Evolutionary conservation across 2,888 invertebrate genomes (phyloP), one percentile per base, ranked within the genome.

Genomic region (Gymnocheta viridis): DNA sequence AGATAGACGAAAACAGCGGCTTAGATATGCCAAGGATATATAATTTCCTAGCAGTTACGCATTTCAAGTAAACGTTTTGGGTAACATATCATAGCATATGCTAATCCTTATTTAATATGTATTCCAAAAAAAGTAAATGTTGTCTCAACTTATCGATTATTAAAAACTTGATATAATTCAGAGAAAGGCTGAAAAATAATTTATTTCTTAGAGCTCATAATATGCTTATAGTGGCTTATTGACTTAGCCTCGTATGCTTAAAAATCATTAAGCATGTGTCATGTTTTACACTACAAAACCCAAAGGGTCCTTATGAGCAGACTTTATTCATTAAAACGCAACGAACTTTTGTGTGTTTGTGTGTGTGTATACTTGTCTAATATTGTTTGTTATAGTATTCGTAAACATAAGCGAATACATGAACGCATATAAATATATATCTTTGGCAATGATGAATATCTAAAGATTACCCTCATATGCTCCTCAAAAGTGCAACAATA

Each of bases 261-360:
- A 7, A 60, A 69, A 35, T 69, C 35, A 44, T 51, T 49, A 73
- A 76, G 58, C 80, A 81, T 74, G 73, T 74, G 74, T 47, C 54
- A 69, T 44, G 12, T 62, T 81, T 73, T 51, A 67, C 73, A 67
- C 67, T 27, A 60, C 38, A 44, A 60, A 54, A 54, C 32, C 73
- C 41, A 49, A 74, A 69, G 67, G 60, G 60, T 81, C 69, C 74
- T 81, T 81, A 67, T 6, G 10, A 19, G 51, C 49, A 81, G 81
- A 81, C 81, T n/a, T 14, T 69, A 81, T 81, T 81, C 67, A 73
- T 60, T 51, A 74, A 41, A 17, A 29, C 19, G 56, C 19, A 17
- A 22, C 7, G 9, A 17, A 35, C 2, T 14, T 56, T 24, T 38
- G 17, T 32, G 0, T n/a, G 24, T 27, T 2, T 19, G 10, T 38